Conservation (phyloP, 2,888 invertebrate species). For the Caenorhabditis parvicauda region DNA sequence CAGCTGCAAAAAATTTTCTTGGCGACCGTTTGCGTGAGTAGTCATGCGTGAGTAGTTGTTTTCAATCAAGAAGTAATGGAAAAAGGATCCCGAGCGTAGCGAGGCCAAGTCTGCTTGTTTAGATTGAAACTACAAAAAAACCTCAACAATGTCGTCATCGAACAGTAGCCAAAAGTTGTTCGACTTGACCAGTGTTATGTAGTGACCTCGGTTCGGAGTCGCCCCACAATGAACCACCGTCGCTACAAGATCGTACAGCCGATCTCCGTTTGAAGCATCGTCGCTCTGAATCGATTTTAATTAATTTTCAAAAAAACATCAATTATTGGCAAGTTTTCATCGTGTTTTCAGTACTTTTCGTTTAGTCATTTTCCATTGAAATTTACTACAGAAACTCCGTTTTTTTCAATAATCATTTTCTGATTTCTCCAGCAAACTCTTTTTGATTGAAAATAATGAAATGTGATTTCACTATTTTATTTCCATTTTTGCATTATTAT, state of each 20-base stretch:
- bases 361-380: no score
- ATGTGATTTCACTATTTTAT: no score
- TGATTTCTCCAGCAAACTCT: no score
- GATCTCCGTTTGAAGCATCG: conserved; percentile 95
- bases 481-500: no score
- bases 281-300: conserved; percentile 74
- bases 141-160: conserved; percentile 99
- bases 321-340: no score
- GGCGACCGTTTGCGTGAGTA: no score
- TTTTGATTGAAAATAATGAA: no score
- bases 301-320: conserved; percentile 6
- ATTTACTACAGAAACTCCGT: no score
- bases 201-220: conserved; percentile 97
- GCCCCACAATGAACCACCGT: conserved; percentile 99
- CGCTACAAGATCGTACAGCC: conserved; percentile 95
- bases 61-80: neutral
- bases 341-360: no score
- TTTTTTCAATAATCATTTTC: no score
- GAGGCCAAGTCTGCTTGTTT: neutral
- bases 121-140: conserved; percentile 70
- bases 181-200: conserved; percentile 98
- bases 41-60: neutral
- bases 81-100: no score
- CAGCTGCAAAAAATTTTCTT: no score
- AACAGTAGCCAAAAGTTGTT: conserved; percentile 98